A percentile compares a stretch with the other conserved stretches of the same genome.
Evolutionary conservation across 2,888 invertebrate species (phyloP).

Genomic region (Limnephilus auricula): DNA sequence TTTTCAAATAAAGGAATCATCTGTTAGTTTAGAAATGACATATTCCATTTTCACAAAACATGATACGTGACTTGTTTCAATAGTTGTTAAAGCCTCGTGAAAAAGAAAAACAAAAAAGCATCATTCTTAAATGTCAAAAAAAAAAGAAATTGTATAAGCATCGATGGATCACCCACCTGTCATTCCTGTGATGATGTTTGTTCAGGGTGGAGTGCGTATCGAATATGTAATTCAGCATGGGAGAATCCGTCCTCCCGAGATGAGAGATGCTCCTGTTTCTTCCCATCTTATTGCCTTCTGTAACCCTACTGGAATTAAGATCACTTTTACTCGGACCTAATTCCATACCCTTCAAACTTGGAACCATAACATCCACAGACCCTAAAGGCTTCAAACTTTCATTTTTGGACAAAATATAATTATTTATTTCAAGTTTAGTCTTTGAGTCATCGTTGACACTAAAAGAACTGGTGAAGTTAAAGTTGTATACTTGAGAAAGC

Average conservation of each 20-base stretch:
- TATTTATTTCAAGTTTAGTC: slow-evolving; percentile 55
- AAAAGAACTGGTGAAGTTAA: neutral
- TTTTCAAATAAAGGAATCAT: too few species aligned
- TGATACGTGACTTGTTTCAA: neutral
- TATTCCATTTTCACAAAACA: neutral
- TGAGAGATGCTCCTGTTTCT: slow-evolving; percentile 52
- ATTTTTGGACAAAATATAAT: slow-evolving; percentile 59
- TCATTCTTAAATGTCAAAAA: neutral
- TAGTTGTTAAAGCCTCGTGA: neutral
- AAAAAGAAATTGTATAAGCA: neutral
- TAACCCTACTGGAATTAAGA: slow-evolving; percentile 23
- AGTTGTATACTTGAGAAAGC: slow-evolving; percentile 39
- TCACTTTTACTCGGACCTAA: slow-evolving; percentile 48
- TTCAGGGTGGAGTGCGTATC: slow-evolving; percentile 83
- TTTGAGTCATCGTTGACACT: slow-evolving; percentile 16
- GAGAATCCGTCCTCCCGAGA: slow-evolving; percentile 80
- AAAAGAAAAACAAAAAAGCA: neutral
- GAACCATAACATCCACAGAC: slow-evolving; percentile 62
- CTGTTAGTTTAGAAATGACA: too few species aligned
- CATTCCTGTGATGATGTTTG: slow-evolving; percentile 83
- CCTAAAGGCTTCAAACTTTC: slow-evolving; percentile 61
- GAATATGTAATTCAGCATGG: slow-evolving; percentile 86
- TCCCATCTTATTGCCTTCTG: slow-evolving; percentile 14
- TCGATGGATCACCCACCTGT: slow-evolving; percentile 71
- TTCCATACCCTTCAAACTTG: slow-evolving; percentile 58